Evolutionary conservation across 1,140 invertebrate species (phyloP).

Genomic region (Pogonus chalceus): DNA sequence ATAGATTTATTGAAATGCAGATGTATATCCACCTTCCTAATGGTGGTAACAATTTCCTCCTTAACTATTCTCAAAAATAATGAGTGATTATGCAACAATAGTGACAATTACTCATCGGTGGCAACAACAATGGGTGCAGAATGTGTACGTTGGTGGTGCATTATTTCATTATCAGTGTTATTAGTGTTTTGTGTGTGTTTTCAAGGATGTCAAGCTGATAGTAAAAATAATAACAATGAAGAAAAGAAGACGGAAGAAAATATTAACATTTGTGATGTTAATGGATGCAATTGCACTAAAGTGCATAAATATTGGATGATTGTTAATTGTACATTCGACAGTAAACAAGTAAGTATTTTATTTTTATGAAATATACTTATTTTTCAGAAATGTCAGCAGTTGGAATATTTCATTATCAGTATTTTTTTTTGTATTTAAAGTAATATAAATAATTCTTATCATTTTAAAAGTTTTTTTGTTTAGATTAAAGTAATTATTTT

Average conservation of each 20-base stretch:
- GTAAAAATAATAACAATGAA: constrained; percentile 20
- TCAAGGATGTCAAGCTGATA: constrained; percentile 29
- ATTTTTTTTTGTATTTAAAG: too few relatives aligned
- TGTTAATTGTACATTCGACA: constrained; percentile 50
- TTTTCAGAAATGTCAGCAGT: background rate
- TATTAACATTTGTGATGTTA: constrained; percentile 39
- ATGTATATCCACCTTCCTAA: too few relatives aligned
- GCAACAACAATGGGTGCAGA: constrained; percentile 15
- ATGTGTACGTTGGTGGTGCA: constrained; percentile 17
- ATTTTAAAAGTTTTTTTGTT: too few relatives aligned
- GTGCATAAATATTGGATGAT: constrained; percentile 45
- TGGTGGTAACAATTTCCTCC: too few relatives aligned
- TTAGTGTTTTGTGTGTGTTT: constrained; percentile 30
- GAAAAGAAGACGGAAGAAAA: constrained; percentile 27
- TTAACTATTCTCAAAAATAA: too few relatives aligned
- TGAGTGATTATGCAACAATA: too few relatives aligned
- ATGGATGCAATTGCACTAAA: constrained; percentile 48
- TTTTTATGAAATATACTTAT: background rate
- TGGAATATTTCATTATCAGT: too few relatives aligned
- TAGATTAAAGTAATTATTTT: too few relatives aligned
- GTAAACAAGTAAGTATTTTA: constrained; percentile 42
- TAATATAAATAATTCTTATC: too few relatives aligned
- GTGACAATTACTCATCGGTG: too few relatives aligned
- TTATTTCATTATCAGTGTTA: constrained; percentile 29
- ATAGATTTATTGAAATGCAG: too few relatives aligned